Evolutionary conservation across 2,113 vertebrate species (phyloP), one percentile per base, ranked within the genome.

Genomic region (Mandrillus leucophaeus): DNA sequence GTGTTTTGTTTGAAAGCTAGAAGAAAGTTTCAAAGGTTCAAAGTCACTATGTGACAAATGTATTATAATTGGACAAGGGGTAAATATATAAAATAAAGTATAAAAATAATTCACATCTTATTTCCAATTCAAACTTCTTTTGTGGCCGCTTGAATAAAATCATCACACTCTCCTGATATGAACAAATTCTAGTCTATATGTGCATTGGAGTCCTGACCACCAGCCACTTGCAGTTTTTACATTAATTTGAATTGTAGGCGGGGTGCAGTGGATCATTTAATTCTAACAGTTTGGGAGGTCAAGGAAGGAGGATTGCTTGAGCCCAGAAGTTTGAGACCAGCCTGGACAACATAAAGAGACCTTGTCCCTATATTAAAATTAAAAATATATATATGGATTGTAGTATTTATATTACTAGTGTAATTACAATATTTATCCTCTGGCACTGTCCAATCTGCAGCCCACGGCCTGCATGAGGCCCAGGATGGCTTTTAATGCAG

Each of bases 1-100:
- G 35, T 94, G 64, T 87, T 88, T 90, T 96, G 6, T 82, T 48
- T 79, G 72, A 94, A 97, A 94, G 40, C 72, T 85, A 23, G 64
- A 90, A 72, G 45, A 75, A 84, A 64, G 18, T 79, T 90, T 90
- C 70, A 84, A 90, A 90, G 86, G 40, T n/a, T 96, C 84, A 25
- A 27, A 66, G 64, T 73, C 76, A 88, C 48, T 81, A 8, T 57
- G 88, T 97, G 72, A 73, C 59, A 95, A 38, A 95, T 79, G 88
- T 91, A 59, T 78, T 96, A 68, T 93, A 94, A 89, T 86, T 93
- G 68, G 35, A 87, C 22, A 2, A 87, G 11, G 32, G 38, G 22
- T 66, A 80, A 92, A 94, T n/a, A 23, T 27, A 55, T 12, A 70
- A 86, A 88, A 81, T 52, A 80, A 66, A 94, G 68, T 68, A 32